These are phyloP conservation scores for Cyclura pinguis DNA, from an alignment of 2,797 vertebrate genomes.

Conservation along the genomic window DNA sequence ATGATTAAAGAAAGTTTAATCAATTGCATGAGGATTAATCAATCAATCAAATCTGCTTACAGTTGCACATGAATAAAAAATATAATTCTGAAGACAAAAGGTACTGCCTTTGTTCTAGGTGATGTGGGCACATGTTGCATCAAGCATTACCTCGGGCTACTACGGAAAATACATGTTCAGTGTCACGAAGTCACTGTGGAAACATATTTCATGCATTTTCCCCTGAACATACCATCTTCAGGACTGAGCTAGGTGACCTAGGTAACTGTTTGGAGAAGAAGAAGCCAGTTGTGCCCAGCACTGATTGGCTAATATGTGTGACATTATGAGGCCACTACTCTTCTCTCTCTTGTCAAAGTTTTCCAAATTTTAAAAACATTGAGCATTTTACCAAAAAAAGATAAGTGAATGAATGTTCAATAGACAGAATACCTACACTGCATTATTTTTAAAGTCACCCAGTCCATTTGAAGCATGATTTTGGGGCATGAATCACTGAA, in stretches of 20 bases:
- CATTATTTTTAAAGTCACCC: background rate
- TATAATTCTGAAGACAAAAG: background rate
- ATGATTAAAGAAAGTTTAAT: constrained; percentile 23
- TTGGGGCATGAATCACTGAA: background rate
- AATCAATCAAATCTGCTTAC: background rate
- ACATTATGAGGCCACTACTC: too few species aligned
- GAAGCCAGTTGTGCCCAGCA: too few species aligned
- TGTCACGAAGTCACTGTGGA: background rate
- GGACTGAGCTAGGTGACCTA: background rate
- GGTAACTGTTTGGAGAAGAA: background rate
- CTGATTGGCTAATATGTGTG: background rate
- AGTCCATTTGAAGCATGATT: background rate
- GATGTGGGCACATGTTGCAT: background rate
- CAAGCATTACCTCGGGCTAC: background rate
- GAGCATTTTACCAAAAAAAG: background rate
- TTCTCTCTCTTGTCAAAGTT: background rate
- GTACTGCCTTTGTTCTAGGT: background rate
- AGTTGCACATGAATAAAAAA: constrained; percentile 1
- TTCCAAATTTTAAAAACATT: background rate
- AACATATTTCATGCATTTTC: background rate
- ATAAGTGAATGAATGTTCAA: too few species aligned
- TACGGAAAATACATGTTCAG: background rate
- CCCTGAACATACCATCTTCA: background rate
- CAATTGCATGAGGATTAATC: constrained; percentile 14
- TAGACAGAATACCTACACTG: too few species aligned